phyloP scores from a whole-genome alignment of 2,888 invertebrate species.

The Acanthosepion esculentum region DNA sequence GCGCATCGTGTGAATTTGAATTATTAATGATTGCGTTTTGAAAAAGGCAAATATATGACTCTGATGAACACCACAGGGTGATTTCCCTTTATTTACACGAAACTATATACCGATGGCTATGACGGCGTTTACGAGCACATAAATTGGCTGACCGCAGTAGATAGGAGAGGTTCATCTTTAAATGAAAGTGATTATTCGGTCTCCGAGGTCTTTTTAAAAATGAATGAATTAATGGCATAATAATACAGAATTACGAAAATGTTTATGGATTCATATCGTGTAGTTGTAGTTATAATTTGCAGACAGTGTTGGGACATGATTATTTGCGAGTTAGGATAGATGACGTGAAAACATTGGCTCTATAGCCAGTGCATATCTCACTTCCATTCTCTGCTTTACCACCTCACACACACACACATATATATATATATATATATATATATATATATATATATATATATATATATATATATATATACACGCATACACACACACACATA shows the following conservation, averaged over 20 bases:
- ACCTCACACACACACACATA: too few species aligned
- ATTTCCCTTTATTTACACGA: background rate
- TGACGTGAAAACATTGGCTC: too few species aligned
- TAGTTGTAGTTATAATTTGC: background rate
- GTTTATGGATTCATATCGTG: background rate
- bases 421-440: background rate
- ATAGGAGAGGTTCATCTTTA: background rate
- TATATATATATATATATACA: background rate
- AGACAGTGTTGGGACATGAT: background rate
- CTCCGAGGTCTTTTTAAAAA: background rate
- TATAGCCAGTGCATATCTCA: background rate
- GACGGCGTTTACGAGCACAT: too few species aligned
- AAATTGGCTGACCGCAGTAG: background rate
- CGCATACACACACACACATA: background rate
- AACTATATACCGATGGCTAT: background rate
- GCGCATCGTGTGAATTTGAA: background rate
- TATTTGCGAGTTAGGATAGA: background rate
- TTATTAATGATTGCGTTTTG: background rate
- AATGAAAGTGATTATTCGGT: background rate
- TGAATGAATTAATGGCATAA: background rate
- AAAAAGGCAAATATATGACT: background rate
- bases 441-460: background rate
- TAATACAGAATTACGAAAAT: background rate
- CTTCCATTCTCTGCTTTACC: background rate
- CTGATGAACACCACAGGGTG: background rate